Conservation (phyloP, 2,797 vertebrate species). For the Hemitrygon akajei region DNA sequence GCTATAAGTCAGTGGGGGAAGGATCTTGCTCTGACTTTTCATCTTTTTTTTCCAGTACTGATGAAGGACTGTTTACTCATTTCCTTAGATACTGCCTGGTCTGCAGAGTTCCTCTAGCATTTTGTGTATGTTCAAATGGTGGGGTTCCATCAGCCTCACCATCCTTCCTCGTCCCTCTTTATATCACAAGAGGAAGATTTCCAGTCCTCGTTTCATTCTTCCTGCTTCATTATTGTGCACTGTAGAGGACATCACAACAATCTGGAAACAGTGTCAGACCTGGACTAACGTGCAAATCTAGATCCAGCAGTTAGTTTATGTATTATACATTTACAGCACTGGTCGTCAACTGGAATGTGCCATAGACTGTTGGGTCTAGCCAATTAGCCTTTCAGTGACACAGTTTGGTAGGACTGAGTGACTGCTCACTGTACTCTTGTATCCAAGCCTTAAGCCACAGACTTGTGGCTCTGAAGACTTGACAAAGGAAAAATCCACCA, state of each 20-base stretch:
- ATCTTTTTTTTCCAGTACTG: too few species aligned
- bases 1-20: too few species aligned
- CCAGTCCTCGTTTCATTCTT: too few species aligned
- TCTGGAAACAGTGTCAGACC: neutral
- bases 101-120: too few species aligned
- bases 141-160: too few species aligned
- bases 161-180: too few species aligned
- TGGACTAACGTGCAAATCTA: neutral
- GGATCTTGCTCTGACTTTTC: too few species aligned
- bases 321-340: neutral
- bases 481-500: neutral
- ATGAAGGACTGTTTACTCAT: too few species aligned
- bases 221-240: neutral
- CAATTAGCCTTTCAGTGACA: neutral
- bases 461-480: neutral
- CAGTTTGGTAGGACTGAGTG: neutral
- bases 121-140: too few species aligned
- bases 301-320: neutral
- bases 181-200: too few species aligned
- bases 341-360: too few species aligned
- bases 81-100: too few species aligned
- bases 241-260: neutral
- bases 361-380: neutral
- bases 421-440: neutral
- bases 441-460: neutral